Percentiles rank a stretch among this genome's conserved stretches.
Evolutionary conservation across 2,797 vertebrate genomes (phyloP).

Genomic region (Chaunax sp.): DNA sequence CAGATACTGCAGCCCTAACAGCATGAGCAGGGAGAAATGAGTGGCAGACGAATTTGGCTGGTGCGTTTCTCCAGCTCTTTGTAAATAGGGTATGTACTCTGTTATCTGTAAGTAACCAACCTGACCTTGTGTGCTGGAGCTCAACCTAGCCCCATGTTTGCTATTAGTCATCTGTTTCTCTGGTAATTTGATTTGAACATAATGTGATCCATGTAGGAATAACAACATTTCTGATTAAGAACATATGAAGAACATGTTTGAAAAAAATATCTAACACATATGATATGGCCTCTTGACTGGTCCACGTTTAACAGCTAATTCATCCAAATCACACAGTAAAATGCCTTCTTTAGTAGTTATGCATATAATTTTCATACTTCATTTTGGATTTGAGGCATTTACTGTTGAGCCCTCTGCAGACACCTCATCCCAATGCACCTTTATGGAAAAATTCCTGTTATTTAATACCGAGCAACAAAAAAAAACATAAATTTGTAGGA

Average conservation of each 20-base stretch:
- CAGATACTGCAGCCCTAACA: conserved; percentile 18
- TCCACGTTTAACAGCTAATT: background rate
- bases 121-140: background rate
- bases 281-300: background rate
- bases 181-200: background rate
- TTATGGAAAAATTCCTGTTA: too few relatives aligned
- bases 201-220: background rate
- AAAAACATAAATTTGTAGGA: too few relatives aligned
- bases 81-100: background rate
- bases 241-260: background rate
- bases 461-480: too few relatives aligned
- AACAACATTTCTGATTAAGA: background rate
- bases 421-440: background rate
- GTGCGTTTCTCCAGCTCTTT: background rate
- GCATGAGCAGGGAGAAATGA: conserved; percentile 5
- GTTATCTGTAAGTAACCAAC: background rate
- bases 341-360: background rate
- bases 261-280: background rate
- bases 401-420: background rate
- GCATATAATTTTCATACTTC: background rate
- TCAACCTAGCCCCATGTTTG: background rate
- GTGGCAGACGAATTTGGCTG: background rate
- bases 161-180: too few relatives aligned
- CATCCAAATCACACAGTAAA: background rate
- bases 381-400: background rate